A percentile compares a stretch with the other conserved stretches of the same genome.
Evolutionary conservation across 2,113 vertebrate genomes (phyloP).

Genomic region (Bambusicola thoracicus): DNA sequence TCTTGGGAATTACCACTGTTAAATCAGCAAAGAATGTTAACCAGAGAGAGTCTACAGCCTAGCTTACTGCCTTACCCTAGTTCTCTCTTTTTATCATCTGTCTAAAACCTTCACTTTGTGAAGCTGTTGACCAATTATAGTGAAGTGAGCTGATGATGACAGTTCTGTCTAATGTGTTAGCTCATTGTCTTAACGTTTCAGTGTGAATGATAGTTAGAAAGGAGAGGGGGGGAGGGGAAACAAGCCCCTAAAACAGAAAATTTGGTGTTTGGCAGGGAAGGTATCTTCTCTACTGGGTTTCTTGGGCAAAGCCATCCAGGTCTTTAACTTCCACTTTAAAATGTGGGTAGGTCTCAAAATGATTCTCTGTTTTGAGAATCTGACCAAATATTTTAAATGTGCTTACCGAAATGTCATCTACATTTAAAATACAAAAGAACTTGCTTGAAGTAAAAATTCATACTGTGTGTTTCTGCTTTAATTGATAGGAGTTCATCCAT

Average conservation of each 20-base stretch:
- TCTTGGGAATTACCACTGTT: conserved; percentile 49
- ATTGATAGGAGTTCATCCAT: background rate
- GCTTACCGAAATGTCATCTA: background rate
- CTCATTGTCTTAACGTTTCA: background rate
- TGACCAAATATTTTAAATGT: background rate
- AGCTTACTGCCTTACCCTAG: background rate
- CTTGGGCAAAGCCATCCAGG: background rate
- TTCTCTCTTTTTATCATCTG: background rate
- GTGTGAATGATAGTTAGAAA: background rate
- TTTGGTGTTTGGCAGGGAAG: background rate
- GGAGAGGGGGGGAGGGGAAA: background rate
- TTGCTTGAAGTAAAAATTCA: background rate
- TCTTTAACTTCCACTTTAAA: background rate
- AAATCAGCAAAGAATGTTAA: conserved; percentile 52
- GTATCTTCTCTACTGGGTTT: background rate
- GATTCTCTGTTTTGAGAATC: background rate
- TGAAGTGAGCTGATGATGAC: background rate
- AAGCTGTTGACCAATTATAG: background rate
- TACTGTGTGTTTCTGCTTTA: background rate
- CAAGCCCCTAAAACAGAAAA: background rate
- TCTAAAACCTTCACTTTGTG: background rate
- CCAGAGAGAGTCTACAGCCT: background rate
- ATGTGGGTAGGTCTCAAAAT: background rate
- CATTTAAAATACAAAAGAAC: background rate
- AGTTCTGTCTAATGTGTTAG: background rate